Conservation (phyloP, 2,888 invertebrate species). For the Marasmarcha lunaedactyla region DNA sequence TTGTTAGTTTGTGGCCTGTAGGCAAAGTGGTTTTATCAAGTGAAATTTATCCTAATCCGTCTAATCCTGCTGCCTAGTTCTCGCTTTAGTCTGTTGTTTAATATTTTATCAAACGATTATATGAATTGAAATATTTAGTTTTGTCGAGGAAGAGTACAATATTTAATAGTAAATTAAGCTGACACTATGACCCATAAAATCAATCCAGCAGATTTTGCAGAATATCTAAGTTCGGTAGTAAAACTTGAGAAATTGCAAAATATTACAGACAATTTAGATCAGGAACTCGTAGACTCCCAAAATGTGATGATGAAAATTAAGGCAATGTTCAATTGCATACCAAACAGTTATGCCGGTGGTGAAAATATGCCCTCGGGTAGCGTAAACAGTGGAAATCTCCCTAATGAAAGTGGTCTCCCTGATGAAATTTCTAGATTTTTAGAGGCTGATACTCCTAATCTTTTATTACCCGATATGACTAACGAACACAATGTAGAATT, state of each 20-base stretch:
- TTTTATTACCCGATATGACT: slow-evolving; percentile 43
- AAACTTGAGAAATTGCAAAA: slow-evolving; percentile 40
- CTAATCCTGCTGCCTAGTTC: too few relatives aligned
- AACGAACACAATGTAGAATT: slow-evolving; percentile 31
- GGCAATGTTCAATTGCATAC: slow-evolving; percentile 32
- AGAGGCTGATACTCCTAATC: slow-evolving; percentile 33
- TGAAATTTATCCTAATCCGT: too few relatives aligned
- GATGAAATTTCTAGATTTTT: slow-evolving; percentile 38
- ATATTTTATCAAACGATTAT: too few relatives aligned
- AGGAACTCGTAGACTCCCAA: slow-evolving; percentile 45
- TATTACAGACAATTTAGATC: slow-evolving; percentile 41
- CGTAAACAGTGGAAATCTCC: slow-evolving; percentile 8
- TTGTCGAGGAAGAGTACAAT: too few relatives aligned
- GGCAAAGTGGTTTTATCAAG: too few relatives aligned
- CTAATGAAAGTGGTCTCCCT: slow-evolving; percentile 19
- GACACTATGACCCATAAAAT: too few relatives aligned
- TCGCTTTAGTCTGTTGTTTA: too few relatives aligned
- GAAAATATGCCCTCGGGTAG: slow-evolving; percentile 19
- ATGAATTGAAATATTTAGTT: too few relatives aligned
- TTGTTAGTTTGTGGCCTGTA: too few relatives aligned
- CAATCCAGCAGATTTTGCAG: slow-evolving; percentile 22
- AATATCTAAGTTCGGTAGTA: slow-evolving; percentile 38
- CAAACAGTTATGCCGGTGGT: slow-evolving; percentile 15
- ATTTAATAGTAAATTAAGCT: too few relatives aligned
- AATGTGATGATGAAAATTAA: slow-evolving; percentile 43